Evolutionary conservation across 2,113 vertebrate genomes (phyloP), one percentile per base, ranked within the genome.

Genomic region (Gadus chalcogrammus): DNA sequence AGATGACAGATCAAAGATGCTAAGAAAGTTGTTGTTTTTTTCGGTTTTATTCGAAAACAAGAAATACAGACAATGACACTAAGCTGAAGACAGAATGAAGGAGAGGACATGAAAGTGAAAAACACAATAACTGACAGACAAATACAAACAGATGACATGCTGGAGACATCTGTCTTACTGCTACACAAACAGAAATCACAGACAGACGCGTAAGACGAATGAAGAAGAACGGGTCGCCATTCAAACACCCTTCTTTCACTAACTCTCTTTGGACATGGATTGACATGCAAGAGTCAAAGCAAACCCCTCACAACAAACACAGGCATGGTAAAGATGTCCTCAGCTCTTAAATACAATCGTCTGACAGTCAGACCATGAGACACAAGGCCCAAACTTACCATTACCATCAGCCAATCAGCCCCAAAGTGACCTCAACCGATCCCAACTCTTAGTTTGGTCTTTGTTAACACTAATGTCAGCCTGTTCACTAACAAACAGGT

Each of bases 1-100:
- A 79, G 75, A 85, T 73, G 81, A 87, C 82, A 84, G 75, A 82
- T 68, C 55, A 80, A 83, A 67, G 69, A 69, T 81, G 81, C 79
- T 77, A 58, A 70, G 74, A 81, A 70, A 76, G 75, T 52, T 35
- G 3, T 35, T 4, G 3, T 35, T 72, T 82, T 3, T 55, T 55
- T 55, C 16, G 1, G 15, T 24, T 88, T 91, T 90, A 88, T 90
- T 91, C 72, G 76, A 88, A 77, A 66, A 85, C 74, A 70, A 78
- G 52, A 86, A 59, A 75, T 64, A 86, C 76, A 84, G 68, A 83
- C 55, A 5, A 12, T 58, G 55, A 58, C 55, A 58, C 55, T n/a
- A 58, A 58, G 4, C 55, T 6, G n/a, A 7, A 16, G n/a, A 58
- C 55, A 58, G n/a, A 7, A 58, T n/a, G 55, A 17, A 17, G 8